These are phyloP conservation scores for Smittia aterrima DNA, from an alignment of 2,888 invertebrate species.

Conservation along the genomic window DNA sequence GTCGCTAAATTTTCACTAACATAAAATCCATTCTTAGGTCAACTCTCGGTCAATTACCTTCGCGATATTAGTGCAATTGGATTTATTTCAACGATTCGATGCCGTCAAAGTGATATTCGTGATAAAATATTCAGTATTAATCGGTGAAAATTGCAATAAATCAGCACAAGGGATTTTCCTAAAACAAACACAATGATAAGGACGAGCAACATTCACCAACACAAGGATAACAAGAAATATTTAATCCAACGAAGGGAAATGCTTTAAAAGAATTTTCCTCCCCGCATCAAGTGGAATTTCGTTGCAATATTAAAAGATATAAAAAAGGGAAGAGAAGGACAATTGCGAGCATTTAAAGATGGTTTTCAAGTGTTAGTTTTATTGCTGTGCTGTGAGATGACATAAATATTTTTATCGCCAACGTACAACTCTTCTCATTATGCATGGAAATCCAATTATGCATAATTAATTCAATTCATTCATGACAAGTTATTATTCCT, in stretches of 20 bases:
- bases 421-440: slow-evolving; percentile 15
- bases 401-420: slow-evolving; percentile 6
- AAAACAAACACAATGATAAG: not conserved
- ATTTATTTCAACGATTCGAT: not conserved
- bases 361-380: not conserved
- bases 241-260: slow-evolving; percentile 1
- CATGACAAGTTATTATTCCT: slow-evolving; percentile 30
- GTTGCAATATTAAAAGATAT: not conserved
- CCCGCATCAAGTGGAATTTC: slow-evolving; percentile 27
- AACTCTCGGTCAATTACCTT: slow-evolving; percentile 35
- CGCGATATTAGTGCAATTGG: not conserved
- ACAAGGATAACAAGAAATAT: not conserved
- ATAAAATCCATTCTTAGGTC: slow-evolving; percentile 19
- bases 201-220: not conserved
- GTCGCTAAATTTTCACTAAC: slow-evolving; percentile 29
- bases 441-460: slow-evolving; percentile 31
- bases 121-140: not conserved
- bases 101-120: not conserved
- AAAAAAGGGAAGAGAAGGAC: not conserved
- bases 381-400: slow-evolving; percentile 10
- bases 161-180: not conserved
- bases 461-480: slow-evolving; percentile 28
- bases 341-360: not conserved
- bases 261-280: slow-evolving; percentile 11
- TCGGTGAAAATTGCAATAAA: not conserved